Evolutionary conservation across 2,888 invertebrate species (phyloP).

Genomic region (Aporophyla nigra): DNA sequence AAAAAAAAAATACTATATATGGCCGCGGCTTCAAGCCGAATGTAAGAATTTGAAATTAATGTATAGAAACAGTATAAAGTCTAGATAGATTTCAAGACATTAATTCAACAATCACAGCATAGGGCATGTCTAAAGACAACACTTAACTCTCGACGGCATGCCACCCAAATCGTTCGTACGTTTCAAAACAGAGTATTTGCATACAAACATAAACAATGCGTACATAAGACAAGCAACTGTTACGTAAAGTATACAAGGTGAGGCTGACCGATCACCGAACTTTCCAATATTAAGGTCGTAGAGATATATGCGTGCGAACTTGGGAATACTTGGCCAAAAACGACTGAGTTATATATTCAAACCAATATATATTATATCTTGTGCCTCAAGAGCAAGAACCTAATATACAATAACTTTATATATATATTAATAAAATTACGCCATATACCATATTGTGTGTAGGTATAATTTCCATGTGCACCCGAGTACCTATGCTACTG

Average conservation of each 20-base stretch:
- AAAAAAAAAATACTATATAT: not conserved
- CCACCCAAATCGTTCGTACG: constrained; percentile 35
- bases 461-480: not conserved
- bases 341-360: not conserved
- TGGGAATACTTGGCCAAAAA: not conserved
- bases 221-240: constrained; percentile 48
- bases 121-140: constrained; percentile 26
- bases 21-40: no score
- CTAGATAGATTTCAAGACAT: constrained; percentile 8
- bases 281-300: constrained; percentile 49
- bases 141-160: constrained; percentile 25
- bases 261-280: constrained; percentile 48
- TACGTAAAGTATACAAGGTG: constrained; percentile 58
- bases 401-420: not conserved
- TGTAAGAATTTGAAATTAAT: not conserved
- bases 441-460: no score
- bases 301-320: constrained; percentile 32
- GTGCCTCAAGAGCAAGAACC: not conserved
- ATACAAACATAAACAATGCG: constrained; percentile 62
- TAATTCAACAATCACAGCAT: constrained; percentile 6
- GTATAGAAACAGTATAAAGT: not conserved
- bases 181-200: constrained; percentile 62
- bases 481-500: no score
- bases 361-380: not conserved
- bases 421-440: not conserved